Base-by-base conservation (phyloP, 2,888 invertebrate species). In the Spilarctia lutea region DNA sequence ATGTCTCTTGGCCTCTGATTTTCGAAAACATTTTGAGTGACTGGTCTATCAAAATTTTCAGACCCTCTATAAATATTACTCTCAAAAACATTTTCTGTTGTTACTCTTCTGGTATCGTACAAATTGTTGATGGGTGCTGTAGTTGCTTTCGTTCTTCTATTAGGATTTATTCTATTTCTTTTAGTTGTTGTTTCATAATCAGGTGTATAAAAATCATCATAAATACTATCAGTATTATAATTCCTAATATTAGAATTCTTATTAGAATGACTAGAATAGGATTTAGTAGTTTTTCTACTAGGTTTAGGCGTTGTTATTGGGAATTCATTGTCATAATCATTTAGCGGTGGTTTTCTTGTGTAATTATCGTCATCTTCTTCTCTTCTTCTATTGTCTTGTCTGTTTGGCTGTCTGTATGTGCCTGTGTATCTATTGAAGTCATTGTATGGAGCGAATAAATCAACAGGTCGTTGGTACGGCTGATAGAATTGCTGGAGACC, bases 401-500 rank as follows among this genome's bases (percentile, higher is more conserved):
- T 75, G 48, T 73, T 72, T 33, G 76, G 56, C 33, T 75, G 76
- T 70, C 74, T 80, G 73, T 42, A 79, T 72, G 66, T 52, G 73
- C 72, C 79, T 75, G 75, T 75, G 56, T 70, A 73, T 77, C 52
- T 80, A 72, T 72, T 80, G 48, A 74, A 79, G 16, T 75, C 79
- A 45, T 81, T 83, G 52, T 77, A 78, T 73, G 77, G 71, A 24
- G 72, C 68, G 10, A 16, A 52, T 10, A 45, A 75, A 45, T 80
- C 83, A 3, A 20, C 71, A 30, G 56, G 65, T 71, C 72, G 81
- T 1, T 87, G 80, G 35, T 81, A 80, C 0, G 87, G 84, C 42
- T 91, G 90, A 3, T 90, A 74, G 3, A 88, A 79, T 0, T 92
- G 88, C 72, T 91, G 92, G 7, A 93, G 78, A 1, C 89, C 89